These are phyloP conservation scores for Uropetala carovei DNA, from an alignment of 2,888 invertebrate species.

Conservation along the genomic window DNA sequence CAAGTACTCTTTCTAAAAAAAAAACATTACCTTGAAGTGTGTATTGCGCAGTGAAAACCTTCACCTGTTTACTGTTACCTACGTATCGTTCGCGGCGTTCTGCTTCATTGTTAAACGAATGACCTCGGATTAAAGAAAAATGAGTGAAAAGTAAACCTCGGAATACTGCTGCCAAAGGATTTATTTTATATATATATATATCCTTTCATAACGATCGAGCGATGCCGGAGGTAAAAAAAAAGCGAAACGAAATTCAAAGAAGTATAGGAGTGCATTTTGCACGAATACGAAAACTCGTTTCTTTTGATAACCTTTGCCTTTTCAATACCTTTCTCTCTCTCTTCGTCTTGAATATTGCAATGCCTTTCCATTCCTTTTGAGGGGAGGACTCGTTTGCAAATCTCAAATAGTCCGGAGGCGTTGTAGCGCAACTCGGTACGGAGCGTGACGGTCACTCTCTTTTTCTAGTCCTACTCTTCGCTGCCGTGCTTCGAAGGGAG, in stretches of 20 bases:
- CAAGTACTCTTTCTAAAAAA: too few species aligned
- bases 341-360: background rate
- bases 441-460: background rate
- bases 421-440: background rate
- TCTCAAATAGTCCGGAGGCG: background rate
- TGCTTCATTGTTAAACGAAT: background rate
- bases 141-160: background rate
- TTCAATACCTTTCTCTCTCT: background rate
- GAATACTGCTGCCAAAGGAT: background rate
- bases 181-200: background rate
- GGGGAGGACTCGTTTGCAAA: background rate
- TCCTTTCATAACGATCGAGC: background rate
- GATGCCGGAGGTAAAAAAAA: background rate
- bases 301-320: background rate
- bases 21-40: too few species aligned
- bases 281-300: background rate
- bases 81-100: background rate
- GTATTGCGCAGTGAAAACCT: background rate
- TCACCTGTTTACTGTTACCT: background rate
- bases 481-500: too few species aligned
- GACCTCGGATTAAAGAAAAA: background rate
- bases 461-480: background rate
- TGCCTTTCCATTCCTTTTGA: background rate
- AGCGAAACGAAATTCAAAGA: background rate
- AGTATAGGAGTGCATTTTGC: background rate